Evolutionary conservation across 2,888 invertebrate species (phyloP), one percentile per base, ranked within the genome.

Genomic region (Drosophila prolongata): DNA sequence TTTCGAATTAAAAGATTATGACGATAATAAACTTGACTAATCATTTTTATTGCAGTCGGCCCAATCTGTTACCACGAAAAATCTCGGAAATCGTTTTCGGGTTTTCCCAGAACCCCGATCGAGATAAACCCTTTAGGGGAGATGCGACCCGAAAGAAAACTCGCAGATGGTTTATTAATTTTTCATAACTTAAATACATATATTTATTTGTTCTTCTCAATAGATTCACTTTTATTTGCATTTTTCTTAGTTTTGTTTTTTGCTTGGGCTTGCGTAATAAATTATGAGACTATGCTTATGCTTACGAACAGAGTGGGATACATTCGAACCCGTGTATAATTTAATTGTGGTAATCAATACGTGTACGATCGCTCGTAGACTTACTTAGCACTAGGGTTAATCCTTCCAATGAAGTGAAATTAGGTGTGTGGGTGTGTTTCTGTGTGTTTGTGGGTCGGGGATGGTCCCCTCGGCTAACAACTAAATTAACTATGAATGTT

Each of bases 21-120:
- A 85, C 79, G 85, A 86, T 86, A 86, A 81, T 87, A 85, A 87
- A 85, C 78, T 89, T 87, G 89, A 87, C 89, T 87, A 89, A 86
- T 89, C 85, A 86, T 86, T 87, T 86, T 87, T 87, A 86, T 89
- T 86, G 87, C 79, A 85, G 68, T 55, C 43, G 43, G 53, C 14
- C 42, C 49, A 53, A 59, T 44, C 68, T 77, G 58, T 82, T 78
- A 71, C 76, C 70, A 82, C 76, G 86, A 87, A 82, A 57, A 54
- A 40, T 67, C 46, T 67, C 13, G 55, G 35, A 65, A 14, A 46
- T 46, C 58, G 64, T 46, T 66, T 57, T 55, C 19, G 46, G 56
- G 53, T 70, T 67, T 81, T 86, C 89, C 76, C 80, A 78, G 89
- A 88, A 84, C 46, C 42, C 46, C 44, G 62, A 78, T 86, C 78